Conservation (phyloP, 2,888 invertebrate genomes). For the Acleris emargana region DNA sequence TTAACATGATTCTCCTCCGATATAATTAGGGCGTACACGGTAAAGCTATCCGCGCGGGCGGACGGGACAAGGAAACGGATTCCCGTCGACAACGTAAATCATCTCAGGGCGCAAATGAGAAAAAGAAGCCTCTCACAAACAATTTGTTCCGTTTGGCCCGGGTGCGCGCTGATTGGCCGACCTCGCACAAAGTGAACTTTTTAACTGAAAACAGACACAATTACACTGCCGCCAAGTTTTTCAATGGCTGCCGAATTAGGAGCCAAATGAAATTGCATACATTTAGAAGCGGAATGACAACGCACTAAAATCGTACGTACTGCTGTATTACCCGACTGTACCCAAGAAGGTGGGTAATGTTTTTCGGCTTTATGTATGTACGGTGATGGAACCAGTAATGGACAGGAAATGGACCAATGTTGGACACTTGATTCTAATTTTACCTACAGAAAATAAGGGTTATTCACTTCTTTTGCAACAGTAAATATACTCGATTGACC, state of each 20-base stretch:
- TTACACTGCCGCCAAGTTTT: slow-evolving; percentile 33
- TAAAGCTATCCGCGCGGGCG: slow-evolving; percentile 26
- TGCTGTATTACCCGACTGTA: too few species aligned
- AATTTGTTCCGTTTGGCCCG: slow-evolving; percentile 37
- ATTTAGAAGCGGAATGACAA: slow-evolving; percentile 17
- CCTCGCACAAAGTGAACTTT: slow-evolving; percentile 35
- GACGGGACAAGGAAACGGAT: slow-evolving; percentile 32
- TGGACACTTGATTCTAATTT: too few species aligned
- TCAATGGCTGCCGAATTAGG: slow-evolving; percentile 14
- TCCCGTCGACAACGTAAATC: slow-evolving; percentile 36
- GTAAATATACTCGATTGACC: too few species aligned
- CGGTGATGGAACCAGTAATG: too few species aligned
- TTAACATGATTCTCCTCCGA: slow-evolving; percentile 28
- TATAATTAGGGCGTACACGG: slow-evolving; percentile 33
- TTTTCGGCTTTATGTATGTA: too few species aligned
- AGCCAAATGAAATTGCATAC: slow-evolving; percentile 25
- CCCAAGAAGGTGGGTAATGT: too few species aligned
- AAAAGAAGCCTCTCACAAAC: slow-evolving; percentile 38
- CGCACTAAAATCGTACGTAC: neutral
- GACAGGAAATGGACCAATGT: too few species aligned
- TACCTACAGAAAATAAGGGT: too few species aligned
- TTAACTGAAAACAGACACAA: slow-evolving; percentile 36
- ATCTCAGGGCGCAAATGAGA: slow-evolving; percentile 37
- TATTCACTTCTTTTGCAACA: too few species aligned
- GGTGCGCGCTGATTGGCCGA: slow-evolving; percentile 35